Base-by-base conservation (phyloP, 2,113 vertebrate genomes). In the Marmota monax region DNA sequence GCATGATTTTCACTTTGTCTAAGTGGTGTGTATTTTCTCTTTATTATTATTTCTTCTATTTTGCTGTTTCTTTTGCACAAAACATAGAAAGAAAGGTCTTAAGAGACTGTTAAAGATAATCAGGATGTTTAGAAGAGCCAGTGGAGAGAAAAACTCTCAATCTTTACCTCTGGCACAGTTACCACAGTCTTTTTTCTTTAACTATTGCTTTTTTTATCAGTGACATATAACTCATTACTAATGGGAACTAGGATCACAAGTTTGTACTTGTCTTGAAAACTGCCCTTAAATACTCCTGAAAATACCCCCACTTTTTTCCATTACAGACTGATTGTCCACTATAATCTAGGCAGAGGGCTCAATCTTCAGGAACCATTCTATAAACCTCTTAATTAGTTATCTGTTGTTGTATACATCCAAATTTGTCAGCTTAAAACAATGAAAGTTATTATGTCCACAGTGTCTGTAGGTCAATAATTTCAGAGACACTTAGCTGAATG, bases 1-100 rank as follows among this genome's bases (percentile, higher is more conserved):
- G 22, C 45, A 37, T 42, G 5, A 37, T 84, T 91, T 42, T 65
- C 18, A 65, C 45, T 90, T 16, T 88, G 17, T 94, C 91, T 56
- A 53, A 90, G 20, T 76, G 29, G 10, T n/a, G 17, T 65, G 16
- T 45, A 2, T 88, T 85, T 88, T 25, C 3, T 58, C 48, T 90
- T 88, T 85, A 16, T 69, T 48, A 34, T 37, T 29, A 61, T 29
- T 92, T 84, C 39, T 84, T 88, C 63, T 73, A 7, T 90, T 91
- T 84, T 95, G 10, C 25, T 94, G 42, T 29, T 80, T 32, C 25
- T 85, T 90, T 61, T 73, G 10, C 88, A 32, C 13, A 94, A 84
- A 32, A 34, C 17, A 72, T 32, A 82, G 48, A 88, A 83, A 85
- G 73, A 94, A 94, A 96, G 39, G 42, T 80, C 32, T 92, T 84